phyloP scores from a whole-genome alignment of 2,797 vertebrate genomes.

The Falco novaeseelandiae region DNA sequence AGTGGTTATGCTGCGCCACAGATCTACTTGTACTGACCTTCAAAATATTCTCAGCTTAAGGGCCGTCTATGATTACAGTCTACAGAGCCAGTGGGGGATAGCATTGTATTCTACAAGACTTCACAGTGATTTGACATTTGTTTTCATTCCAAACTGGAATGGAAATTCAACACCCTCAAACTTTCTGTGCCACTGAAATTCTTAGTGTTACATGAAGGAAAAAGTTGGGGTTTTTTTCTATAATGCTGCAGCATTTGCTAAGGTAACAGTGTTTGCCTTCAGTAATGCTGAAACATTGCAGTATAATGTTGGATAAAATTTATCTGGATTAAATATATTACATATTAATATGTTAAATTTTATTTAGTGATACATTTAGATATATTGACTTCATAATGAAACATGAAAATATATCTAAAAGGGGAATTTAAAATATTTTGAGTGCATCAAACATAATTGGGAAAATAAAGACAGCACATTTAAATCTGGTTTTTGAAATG shows the following conservation, averaged over 20 bases:
- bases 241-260: background rate
- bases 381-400: background rate
- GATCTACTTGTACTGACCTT: conserved; percentile 13
- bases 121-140: background rate
- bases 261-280: background rate
- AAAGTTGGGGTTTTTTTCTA: background rate
- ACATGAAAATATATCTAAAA: background rate
- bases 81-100: background rate
- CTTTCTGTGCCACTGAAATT: background rate
- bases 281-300: background rate
- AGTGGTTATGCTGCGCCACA: background rate
- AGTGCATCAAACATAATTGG: background rate
- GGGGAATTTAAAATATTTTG: background rate
- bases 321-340: background rate
- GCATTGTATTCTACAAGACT: background rate
- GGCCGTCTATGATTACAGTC: background rate
- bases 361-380: background rate
- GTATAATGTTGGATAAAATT: background rate
- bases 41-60: background rate
- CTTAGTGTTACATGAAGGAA: background rate
- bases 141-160: background rate
- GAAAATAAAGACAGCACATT: background rate
- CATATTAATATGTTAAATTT: background rate
- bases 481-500: background rate
- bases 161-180: background rate